These are phyloP conservation scores for Pangasius mekongensis DNA, from an alignment of 2,797 vertebrate genomes.

Conservation along the genomic window DNA sequence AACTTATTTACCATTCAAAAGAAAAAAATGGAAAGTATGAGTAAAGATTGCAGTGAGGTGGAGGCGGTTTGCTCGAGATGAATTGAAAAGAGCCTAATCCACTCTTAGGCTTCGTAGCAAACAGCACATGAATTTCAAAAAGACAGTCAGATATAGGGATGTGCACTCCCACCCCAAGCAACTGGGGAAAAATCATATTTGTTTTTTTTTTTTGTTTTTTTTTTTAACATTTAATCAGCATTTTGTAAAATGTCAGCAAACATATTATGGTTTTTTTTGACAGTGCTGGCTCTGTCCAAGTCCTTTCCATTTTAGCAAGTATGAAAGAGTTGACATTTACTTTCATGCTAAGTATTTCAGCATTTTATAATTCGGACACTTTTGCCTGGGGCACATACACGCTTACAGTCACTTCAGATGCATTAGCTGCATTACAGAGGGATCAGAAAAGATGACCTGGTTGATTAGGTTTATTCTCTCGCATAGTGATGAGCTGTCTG, in stretches of 20 bases:
- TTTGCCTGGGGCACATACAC: slow-evolving; percentile 12
- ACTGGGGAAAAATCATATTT: slow-evolving; percentile 18
- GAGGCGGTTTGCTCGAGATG: slow-evolving; percentile 46
- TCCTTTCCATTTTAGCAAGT: slow-evolving; percentile 23
- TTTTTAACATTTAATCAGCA: slow-evolving; percentile 36
- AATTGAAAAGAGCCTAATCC: slow-evolving; percentile 57
- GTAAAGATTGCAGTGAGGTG: slow-evolving; percentile 25
- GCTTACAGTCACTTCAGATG: slow-evolving; percentile 20
- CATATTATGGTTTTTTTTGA: slow-evolving; percentile 25
- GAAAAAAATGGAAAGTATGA: slow-evolving; percentile 62
- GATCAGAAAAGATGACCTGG: slow-evolving; percentile 34
- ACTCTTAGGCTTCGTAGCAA: slow-evolving; percentile 33
- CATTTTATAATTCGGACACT: slow-evolving; percentile 19
- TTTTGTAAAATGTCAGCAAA: slow-evolving; percentile 43
- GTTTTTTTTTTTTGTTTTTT: not conserved
- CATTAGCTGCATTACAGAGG: slow-evolving; percentile 15
- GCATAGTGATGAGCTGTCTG: slow-evolving; percentile 31
- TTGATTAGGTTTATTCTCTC: slow-evolving; percentile 41
- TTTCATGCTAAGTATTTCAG: slow-evolving; percentile 40
- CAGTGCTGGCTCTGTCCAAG: not conserved
- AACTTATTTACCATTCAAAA: slow-evolving; percentile 29
- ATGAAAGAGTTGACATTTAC: slow-evolving; percentile 38
- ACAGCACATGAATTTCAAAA: slow-evolving; percentile 45
- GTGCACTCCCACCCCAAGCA: slow-evolving; percentile 1
- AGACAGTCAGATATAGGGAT: slow-evolving; percentile 36